Conservation (phyloP, 2,113 vertebrate genomes). For the Triplophysa rosa region DNA sequence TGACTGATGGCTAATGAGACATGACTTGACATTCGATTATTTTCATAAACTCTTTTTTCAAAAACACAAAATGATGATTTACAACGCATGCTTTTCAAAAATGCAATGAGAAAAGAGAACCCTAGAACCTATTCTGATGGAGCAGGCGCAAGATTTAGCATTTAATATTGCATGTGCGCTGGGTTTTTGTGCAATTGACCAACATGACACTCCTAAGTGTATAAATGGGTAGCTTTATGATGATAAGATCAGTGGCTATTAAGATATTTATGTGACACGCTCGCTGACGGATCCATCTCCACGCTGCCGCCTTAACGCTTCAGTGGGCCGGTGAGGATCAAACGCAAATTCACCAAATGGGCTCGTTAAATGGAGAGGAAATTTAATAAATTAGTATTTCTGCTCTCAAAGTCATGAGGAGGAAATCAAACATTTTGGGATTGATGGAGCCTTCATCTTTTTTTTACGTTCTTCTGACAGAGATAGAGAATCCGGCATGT, state of each 20-base stretch:
- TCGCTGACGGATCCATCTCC: constrained; percentile 84
- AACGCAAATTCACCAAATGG: constrained; percentile 77
- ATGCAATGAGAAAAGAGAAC: constrained; percentile 44
- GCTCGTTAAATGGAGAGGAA: constrained; percentile 76
- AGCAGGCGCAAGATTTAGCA: constrained; percentile 71
- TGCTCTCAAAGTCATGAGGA: constrained; percentile 20
- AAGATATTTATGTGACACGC: constrained; percentile 96
- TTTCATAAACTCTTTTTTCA: not conserved
- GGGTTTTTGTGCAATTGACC: constrained; percentile 79
- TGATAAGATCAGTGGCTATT: constrained; percentile 94
- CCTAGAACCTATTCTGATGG: constrained; percentile 72
- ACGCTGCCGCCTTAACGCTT: constrained; percentile 69
- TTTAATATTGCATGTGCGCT: constrained; percentile 76
- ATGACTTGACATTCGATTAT: not conserved
- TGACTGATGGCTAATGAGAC: not conserved
- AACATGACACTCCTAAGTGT: constrained; percentile 82
- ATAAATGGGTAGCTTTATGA: constrained; percentile 92
- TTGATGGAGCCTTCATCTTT: not conserved
- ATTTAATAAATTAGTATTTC: constrained; percentile 74
- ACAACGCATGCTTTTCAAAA: constrained; percentile 62
- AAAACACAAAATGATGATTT: constrained; percentile 42
- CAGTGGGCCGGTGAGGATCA: constrained; percentile 71
- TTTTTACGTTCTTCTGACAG: not conserved
- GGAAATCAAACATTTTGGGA: constrained; percentile 44
- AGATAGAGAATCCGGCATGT: not conserved